phyloP scores from a whole-genome alignment of 1,140 invertebrate genomes.

The Euura saliciscinereae region DNA sequence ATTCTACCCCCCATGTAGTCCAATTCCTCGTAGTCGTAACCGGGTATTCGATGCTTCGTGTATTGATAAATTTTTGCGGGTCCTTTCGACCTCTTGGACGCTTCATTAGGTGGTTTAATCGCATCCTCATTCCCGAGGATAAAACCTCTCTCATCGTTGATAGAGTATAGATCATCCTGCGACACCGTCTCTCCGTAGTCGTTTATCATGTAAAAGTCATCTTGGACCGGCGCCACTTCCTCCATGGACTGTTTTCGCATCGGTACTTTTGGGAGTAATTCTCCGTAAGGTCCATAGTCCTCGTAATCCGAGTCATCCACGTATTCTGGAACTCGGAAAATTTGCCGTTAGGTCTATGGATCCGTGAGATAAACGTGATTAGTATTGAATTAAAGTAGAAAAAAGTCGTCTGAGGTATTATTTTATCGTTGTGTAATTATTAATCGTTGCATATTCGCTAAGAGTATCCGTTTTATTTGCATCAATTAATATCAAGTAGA shows the following conservation, averaged over 20 bases:
- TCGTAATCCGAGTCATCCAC: slow-evolving; percentile 43
- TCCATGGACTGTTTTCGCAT: slow-evolving; percentile 14
- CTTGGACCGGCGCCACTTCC: slow-evolving; percentile 11
- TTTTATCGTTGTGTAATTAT: not conserved
- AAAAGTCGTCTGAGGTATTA: too few relatives aligned
- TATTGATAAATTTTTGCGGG: slow-evolving; percentile 46
- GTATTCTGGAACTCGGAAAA: slow-evolving; percentile 34
- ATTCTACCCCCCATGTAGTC: slow-evolving; percentile 31
- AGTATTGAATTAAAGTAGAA: too few relatives aligned
- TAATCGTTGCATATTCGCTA: not conserved
- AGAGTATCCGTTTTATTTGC: slow-evolving; percentile 19
- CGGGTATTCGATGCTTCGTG: slow-evolving; percentile 50
- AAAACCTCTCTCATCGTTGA: not conserved
- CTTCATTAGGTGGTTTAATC: not conserved
- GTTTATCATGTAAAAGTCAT: slow-evolving; percentile 41
- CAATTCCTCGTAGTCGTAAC: slow-evolving; percentile 47
- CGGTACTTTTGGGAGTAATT: slow-evolving; percentile 24
- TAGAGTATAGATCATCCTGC: not conserved
- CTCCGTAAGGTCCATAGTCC: slow-evolving; percentile 41
- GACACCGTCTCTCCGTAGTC: slow-evolving; percentile 26
- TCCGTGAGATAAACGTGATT: too few relatives aligned
- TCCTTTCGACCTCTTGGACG: slow-evolving; percentile 30
- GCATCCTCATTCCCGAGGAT: not conserved
- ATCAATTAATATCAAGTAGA: slow-evolving; percentile 28
- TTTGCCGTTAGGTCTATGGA: not conserved